phyloP scores from a whole-genome alignment of 2,888 invertebrate species.

The Apodemia duryi region DNA sequence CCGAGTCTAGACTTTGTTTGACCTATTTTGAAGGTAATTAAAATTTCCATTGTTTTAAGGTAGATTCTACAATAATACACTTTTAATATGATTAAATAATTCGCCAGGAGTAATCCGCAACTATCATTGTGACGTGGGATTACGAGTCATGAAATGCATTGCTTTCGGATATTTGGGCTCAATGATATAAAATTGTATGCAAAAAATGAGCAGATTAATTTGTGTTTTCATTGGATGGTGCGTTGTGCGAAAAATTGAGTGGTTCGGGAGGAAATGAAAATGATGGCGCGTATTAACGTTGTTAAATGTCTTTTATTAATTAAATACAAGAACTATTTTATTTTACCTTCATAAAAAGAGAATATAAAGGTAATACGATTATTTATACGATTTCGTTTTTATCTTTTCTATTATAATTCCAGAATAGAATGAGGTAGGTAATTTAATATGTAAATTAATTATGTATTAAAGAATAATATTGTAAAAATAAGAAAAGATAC shows the following conservation, averaged over 20 bases:
- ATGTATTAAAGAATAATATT: no score
- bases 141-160: slow-evolving; percentile 55
- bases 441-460: no score
- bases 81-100: slow-evolving; percentile 63
- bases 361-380: not conserved
- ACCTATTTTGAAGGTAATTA: slow-evolving; percentile 28
- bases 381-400: not conserved
- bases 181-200: slow-evolving; percentile 75
- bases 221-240: slow-evolving; percentile 73
- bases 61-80: slow-evolving; percentile 35
- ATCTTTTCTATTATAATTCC: no score
- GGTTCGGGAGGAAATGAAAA: slow-evolving; percentile 68
- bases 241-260: slow-evolving; percentile 77
- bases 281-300: slow-evolving; percentile 63
- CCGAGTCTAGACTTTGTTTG: slow-evolving; percentile 64
- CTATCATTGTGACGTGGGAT: slow-evolving; percentile 66
- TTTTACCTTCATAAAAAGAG: not conserved
- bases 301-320: slow-evolving; percentile 56
- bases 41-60: slow-evolving; percentile 4
- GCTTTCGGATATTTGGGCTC: slow-evolving; percentile 64
- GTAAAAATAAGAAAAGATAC: no score
- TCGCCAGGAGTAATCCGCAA: slow-evolving; percentile 67
- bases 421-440: no score
- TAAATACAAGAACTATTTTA: slow-evolving; percentile 25
- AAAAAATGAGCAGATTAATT: slow-evolving; percentile 79